Conservation (phyloP, 2,113 vertebrate species). For the Nesoenas mayeri region DNA sequence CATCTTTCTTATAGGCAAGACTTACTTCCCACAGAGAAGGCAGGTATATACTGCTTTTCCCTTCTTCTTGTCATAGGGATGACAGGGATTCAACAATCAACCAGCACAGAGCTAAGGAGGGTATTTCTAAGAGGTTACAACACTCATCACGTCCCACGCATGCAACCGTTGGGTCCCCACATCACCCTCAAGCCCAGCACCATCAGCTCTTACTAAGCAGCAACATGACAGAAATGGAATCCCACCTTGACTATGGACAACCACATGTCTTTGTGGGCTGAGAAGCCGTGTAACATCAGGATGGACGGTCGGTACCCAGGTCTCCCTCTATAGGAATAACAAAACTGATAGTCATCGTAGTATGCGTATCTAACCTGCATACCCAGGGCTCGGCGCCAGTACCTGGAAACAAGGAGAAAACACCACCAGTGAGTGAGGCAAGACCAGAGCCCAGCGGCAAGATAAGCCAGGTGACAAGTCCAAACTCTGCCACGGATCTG, state of each 20-base stretch:
- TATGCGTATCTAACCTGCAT: constrained; percentile 80
- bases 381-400: constrained; percentile 84
- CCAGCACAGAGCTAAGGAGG: neutral
- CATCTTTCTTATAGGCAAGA: neutral
- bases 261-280: constrained; percentile 90
- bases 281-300: constrained; percentile 94
- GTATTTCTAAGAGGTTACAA: neutral
- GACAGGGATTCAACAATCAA: neutral
- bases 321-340: constrained; percentile 86
- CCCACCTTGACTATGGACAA: constrained; percentile 90
- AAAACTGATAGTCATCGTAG: constrained; percentile 87
- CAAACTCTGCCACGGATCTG: neutral
- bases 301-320: constrained; percentile 81
- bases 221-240: neutral
- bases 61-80: neutral
- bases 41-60: neutral
- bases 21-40: neutral
- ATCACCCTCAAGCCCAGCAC: neutral
- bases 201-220: neutral
- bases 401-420: constrained; percentile 72
- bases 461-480: neutral
- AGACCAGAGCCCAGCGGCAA: neutral
- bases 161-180: accelerated
- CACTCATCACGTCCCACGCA: neutral
- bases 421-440: neutral